Evolutionary conservation across 1,140 invertebrate genomes (phyloP).

Genomic region (Centruroides sculpturatus): DNA sequence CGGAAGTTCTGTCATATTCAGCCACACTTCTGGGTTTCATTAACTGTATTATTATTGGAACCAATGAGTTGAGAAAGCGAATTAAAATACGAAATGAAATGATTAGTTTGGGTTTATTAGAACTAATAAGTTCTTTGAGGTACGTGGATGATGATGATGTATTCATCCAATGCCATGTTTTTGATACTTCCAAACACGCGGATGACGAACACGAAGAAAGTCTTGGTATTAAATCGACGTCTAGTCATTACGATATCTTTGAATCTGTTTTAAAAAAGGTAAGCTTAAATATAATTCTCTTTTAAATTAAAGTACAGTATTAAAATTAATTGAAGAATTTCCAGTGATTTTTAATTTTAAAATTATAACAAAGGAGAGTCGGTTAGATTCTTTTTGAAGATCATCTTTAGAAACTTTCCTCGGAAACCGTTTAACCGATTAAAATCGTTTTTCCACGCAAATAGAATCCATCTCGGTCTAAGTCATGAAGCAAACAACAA

Average conservation of each 20-base stretch:
- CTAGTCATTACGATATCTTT: conserved; percentile 24
- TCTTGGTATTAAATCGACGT: neutral
- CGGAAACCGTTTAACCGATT: no score
- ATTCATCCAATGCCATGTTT: conserved; percentile 1
- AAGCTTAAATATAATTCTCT: neutral
- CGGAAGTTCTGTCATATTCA: conserved; percentile 68
- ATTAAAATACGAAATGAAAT: conserved; percentile 83
- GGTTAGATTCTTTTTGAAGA: no score
- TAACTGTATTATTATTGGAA: conserved; percentile 90
- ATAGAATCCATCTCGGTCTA: no score
- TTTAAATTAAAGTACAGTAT: no score
- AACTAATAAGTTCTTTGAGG: neutral
- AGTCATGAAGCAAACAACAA: no score
- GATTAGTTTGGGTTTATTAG: conserved; percentile 46
- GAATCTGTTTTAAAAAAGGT: conserved; percentile 32
- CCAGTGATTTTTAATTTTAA: no score
- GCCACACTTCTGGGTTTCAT: conserved; percentile 81
- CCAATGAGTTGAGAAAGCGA: conserved; percentile 64
- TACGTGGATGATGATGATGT: conserved; percentile 1
- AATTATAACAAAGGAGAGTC: no score
- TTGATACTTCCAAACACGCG: neutral
- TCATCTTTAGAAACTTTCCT: no score
- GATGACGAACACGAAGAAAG: neutral
- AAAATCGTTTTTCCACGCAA: no score
- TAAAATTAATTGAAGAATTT: no score